Base-by-base conservation (phyloP, 1,140 invertebrate genomes). In the Drosophila sp. region DNA sequence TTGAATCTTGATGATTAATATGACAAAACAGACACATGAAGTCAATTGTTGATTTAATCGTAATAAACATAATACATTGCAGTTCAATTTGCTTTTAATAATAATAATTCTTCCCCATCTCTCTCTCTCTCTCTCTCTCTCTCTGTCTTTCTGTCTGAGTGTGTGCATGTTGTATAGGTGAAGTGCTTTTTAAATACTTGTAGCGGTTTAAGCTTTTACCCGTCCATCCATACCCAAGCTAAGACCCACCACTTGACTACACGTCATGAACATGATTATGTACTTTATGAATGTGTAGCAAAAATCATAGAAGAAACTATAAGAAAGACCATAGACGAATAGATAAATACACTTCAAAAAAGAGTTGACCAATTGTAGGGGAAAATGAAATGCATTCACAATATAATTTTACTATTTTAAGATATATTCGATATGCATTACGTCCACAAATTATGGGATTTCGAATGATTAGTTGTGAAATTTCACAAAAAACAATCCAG, bases 191-290 rank as follows among this genome's bases (percentile, higher is more conserved):
- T 86, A 86, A 86, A 86, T 86, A 86, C 83, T 87, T 86, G 72
- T 86, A 82, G 70, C 83, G 79, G 79, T 79, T 87, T 86, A 86
- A 86, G 83, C 79, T 86, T 82, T 86, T 79, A 86, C 65, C 73
- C 73, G 68, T 60, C 44, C 66, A 11, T 38, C 41, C 38, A 60
- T 44, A 11, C 30, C 30, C 41, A n/a, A 38, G 56, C 54, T 66
- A 44, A 65, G 60, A 83, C 47, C 83, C 79, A 87, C 83, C 83
- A 87, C 83, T 87, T 87, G 66, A 87, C 72, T 67, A 71, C 83
- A 86, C 83, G 83, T 86, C 83, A 86, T 86, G 83, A 86, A 86
- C 83, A 86, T 82, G 83, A 86, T 86, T 86, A 87, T 87, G 83
- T 82, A 86, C 83, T 86, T 86, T 86, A 86, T 86, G 79, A 87